A percentile compares a stretch with the other conserved stretches of the same genome.
Evolutionary conservation across 1,140 invertebrate genomes (phyloP).

Genomic region (Saxidomus purpurata): DNA sequence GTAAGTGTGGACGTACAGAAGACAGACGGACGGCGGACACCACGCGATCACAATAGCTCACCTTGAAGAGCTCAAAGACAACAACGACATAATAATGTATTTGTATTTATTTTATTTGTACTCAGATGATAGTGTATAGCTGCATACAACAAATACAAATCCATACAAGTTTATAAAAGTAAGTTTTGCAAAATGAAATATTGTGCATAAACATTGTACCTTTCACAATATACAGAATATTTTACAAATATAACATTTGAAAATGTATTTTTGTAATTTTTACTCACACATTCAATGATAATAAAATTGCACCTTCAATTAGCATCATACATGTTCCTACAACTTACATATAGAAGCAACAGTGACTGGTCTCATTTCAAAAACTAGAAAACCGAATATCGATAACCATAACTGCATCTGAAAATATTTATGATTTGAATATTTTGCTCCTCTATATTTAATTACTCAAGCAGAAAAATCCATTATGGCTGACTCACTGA

Average conservation of each 20-base stretch:
- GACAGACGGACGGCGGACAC: too few relatives aligned
- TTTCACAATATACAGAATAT: slow-evolving; percentile 30
- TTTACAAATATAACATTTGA: slow-evolving; percentile 14
- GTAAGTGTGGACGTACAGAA: too few relatives aligned
- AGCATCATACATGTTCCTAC: too few relatives aligned
- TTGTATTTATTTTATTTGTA: slow-evolving; percentile 45
- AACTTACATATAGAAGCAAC: too few relatives aligned
- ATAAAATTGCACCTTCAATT: neutral
- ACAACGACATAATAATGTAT: neutral
- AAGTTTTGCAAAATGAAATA: slow-evolving; percentile 23
- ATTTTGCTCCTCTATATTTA: too few relatives aligned
- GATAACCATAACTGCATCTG: too few relatives aligned
- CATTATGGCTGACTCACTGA: too few relatives aligned
- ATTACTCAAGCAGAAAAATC: too few relatives aligned
- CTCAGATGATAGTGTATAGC: slow-evolving; percentile 39
- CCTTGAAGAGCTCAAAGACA: neutral
- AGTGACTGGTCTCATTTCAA: too few relatives aligned
- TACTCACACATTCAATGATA: neutral
- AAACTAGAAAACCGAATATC: too few relatives aligned
- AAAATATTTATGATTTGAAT: too few relatives aligned
- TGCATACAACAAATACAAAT: slow-evolving; percentile 52
- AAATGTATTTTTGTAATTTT: neutral
- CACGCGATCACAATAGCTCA: too few relatives aligned
- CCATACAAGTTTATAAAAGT: slow-evolving; percentile 50
- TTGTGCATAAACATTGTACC: slow-evolving; percentile 50